Conservation (phyloP, 2,888 invertebrate genomes). For the Stenolophus ochropezus region DNA sequence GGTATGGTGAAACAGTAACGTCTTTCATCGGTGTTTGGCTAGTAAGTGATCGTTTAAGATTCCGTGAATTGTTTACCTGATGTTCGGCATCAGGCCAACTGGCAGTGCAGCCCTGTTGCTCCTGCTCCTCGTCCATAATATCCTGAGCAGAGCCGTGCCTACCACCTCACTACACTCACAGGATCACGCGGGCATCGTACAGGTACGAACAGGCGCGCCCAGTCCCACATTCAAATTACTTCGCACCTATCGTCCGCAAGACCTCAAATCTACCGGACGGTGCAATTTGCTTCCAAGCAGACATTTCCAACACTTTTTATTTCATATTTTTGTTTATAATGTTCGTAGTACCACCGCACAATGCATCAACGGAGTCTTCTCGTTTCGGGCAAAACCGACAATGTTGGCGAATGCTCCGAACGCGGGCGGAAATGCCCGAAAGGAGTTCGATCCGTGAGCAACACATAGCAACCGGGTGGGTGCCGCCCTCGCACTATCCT, state of each 20-base stretch:
- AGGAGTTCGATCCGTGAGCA: conserved; percentile 71
- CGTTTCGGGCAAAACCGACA: conserved; percentile 51
- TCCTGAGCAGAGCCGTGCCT: background rate
- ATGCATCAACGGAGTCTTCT: background rate
- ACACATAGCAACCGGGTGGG: conserved; percentile 71
- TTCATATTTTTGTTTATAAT: background rate
- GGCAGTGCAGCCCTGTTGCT: conserved; percentile 68
- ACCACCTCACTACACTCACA: background rate
- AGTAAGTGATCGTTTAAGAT: conserved; percentile 4
- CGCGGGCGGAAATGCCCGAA: conserved; percentile 68
- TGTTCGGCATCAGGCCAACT: conserved; percentile 70
- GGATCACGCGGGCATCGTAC: background rate
- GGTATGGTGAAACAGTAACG: background rate
- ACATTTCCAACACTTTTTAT: background rate
- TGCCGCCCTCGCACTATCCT: conserved; percentile 65
- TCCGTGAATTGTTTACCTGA: conserved; percentile 65
- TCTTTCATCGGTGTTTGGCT: background rate
- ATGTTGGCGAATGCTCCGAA: conserved; percentile 66
- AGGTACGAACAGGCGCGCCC: background rate
- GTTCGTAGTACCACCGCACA: background rate
- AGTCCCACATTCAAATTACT: too few relatives aligned
- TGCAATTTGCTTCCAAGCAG: too few relatives aligned
- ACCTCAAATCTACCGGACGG: too few relatives aligned
- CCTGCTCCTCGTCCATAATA: conserved; percentile 64
- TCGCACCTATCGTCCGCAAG: too few relatives aligned